Evolutionary conservation across 2,888 invertebrate species (phyloP).

Genomic region (Acronicta leporina): DNA sequence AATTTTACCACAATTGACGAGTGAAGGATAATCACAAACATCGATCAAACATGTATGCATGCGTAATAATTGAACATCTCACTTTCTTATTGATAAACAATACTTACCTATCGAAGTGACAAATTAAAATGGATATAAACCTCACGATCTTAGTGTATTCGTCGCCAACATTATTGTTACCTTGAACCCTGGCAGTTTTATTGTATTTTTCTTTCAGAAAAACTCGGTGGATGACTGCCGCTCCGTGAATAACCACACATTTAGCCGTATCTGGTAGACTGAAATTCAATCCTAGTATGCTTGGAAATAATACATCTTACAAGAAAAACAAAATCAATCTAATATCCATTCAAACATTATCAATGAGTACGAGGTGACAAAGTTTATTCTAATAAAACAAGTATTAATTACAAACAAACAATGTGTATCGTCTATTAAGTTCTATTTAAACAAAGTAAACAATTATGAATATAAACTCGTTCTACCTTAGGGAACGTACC

Average conservation of each 20-base stretch:
- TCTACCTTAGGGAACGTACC: too few relatives aligned
- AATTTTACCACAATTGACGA: background rate
- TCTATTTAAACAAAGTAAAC: too few relatives aligned
- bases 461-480: too few relatives aligned
- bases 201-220: background rate
- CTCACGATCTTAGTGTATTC: background rate
- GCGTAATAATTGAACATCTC: background rate
- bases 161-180: background rate
- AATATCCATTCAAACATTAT: background rate
- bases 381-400: background rate
- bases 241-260: background rate
- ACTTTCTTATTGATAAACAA: background rate
- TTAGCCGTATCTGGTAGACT: constrained; percentile 1
- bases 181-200: background rate
- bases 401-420: too few relatives aligned
- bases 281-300: background rate
- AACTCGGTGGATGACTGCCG: background rate
- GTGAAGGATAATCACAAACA: background rate
- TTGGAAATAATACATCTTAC: background rate
- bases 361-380: background rate
- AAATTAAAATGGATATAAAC: background rate
- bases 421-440: too few relatives aligned
- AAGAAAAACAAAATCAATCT: too few relatives aligned
- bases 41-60: background rate
- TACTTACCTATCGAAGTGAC: background rate